Conservation (phyloP, 1,140 invertebrate genomes). For the Muscidifurax raptorellus region DNA sequence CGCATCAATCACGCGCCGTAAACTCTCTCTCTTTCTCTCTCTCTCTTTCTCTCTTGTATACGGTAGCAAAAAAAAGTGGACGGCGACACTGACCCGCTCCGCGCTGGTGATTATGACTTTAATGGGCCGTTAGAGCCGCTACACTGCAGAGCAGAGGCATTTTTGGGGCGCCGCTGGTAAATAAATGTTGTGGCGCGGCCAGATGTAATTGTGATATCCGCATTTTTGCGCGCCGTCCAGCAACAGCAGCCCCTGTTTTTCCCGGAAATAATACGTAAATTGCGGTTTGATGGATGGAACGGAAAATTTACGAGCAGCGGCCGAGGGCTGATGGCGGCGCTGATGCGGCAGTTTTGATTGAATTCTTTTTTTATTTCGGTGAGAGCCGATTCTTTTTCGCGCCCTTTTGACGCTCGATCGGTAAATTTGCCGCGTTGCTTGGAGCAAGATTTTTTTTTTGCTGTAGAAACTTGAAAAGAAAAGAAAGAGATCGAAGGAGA, state of each 20-base stretch:
- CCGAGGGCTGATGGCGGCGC: not conserved
- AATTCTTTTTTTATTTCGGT: slow-evolving; percentile 1
- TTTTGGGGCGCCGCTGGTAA: slow-evolving; percentile 21
- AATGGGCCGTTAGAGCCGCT: slow-evolving; percentile 24
- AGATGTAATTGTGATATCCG: slow-evolving; percentile 43
- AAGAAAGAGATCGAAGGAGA: no score
- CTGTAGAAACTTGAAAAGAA: not conserved
- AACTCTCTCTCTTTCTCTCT: not conserved
- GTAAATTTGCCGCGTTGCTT: not conserved
- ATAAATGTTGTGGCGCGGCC: slow-evolving; percentile 41
- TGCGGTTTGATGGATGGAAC: slow-evolving; percentile 35
- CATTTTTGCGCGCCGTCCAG: not conserved
- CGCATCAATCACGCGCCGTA: slow-evolving; percentile 33
- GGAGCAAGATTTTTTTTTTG: not conserved
- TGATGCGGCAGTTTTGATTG: not conserved
- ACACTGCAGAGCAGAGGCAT: not conserved
- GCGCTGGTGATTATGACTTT: slow-evolving; percentile 42
- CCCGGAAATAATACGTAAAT: slow-evolving; percentile 23
- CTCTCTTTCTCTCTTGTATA: not conserved
- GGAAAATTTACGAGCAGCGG: slow-evolving; percentile 46
- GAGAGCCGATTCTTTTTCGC: not conserved
- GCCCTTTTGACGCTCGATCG: not conserved
- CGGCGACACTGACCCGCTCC: slow-evolving; percentile 23
- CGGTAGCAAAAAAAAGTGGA: slow-evolving; percentile 25
- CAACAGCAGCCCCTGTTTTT: not conserved